Evolutionary conservation across 2,888 invertebrate species (phyloP), one percentile per base, ranked within the genome.

Genomic region (Tubulanus polymorphus): DNA sequence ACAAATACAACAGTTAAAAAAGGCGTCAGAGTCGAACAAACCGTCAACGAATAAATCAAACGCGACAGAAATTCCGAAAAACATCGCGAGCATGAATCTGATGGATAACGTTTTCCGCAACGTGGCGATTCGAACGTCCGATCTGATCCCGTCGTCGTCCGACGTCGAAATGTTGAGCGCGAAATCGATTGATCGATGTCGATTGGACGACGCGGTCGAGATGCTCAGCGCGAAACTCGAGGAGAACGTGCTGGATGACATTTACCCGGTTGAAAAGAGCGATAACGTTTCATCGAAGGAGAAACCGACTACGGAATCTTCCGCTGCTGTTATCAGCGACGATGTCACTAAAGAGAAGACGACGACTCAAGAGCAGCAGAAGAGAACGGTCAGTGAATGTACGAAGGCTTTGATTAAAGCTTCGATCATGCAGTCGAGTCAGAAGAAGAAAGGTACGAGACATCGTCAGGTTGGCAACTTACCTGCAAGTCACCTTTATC

Each of bases 91-190:
- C n/a, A n/a, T n/a, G n/a, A n/a, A n/a, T n/a, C n/a, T n/a, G n/a
- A n/a, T n/a, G n/a, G n/a, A n/a, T n/a, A n/a, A n/a, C n/a, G n/a
- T n/a, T n/a, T n/a, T n/a, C n/a, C n/a, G n/a, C n/a, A n/a, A n/a
- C n/a, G n/a, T n/a, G n/a, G n/a, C n/a, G n/a, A n/a, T n/a, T n/a
- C n/a, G n/a, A n/a, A n/a, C n/a, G n/a, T n/a, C n/a, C n/a, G n/a
- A n/a, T n/a, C n/a, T n/a, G n/a, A n/a, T n/a, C n/a, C n/a, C n/a
- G n/a, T n/a, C n/a, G n/a, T n/a, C 61, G 5, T 47, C 49, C 18
- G 75, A 75, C 55, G 62, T 75, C 27, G 74, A 74, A 59, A 75
- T 75, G 75, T 60, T 71, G 6, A 75, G 75, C 63, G 75, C 75
- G 0, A 70, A 69, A 58, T 66, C 65, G 12, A 58, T 54, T 1